Conservation (phyloP, 1,140 invertebrate genomes). For the Anthonomus grandis region DNA sequence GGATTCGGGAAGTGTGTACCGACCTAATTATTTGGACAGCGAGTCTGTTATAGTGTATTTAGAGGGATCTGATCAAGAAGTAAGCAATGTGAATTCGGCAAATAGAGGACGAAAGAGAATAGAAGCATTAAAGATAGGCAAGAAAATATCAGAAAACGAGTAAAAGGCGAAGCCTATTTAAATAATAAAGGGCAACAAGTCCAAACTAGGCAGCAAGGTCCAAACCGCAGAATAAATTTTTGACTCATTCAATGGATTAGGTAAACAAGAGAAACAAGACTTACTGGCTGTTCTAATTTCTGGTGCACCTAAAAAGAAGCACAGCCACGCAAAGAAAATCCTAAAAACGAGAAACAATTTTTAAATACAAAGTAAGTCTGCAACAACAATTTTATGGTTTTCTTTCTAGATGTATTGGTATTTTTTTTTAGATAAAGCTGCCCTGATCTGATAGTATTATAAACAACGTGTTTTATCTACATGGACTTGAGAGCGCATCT, state of each 20-base stretch:
- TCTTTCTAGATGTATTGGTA: not conserved
- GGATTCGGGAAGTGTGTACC: constrained; percentile 1
- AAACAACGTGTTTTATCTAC: not conserved
- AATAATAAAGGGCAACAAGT: not conserved
- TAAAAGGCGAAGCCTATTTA: not conserved
- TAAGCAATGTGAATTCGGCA: not conserved
- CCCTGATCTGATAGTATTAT: not conserved
- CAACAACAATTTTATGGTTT: not conserved
- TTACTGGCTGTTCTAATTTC: constrained; percentile 1
- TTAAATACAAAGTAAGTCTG: constrained; percentile 2
- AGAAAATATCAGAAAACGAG: not conserved
- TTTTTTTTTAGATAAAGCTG: not conserved
- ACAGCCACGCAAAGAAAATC: not conserved
- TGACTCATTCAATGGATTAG: constrained; percentile 3
- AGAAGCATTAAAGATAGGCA: not conserved
- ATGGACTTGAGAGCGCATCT: not conserved
- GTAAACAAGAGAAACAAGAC: constrained; percentile 1
- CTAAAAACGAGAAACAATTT: not conserved
- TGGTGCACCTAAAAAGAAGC: not conserved
- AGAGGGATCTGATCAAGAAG: not conserved
- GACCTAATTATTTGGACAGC: not conserved
- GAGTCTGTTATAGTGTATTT: not conserved
- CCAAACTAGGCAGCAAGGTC: not conserved
- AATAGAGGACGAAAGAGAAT: not conserved
- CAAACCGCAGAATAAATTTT: not conserved